Percentiles rank a stretch among this genome's conserved stretches.
phyloP scores from a whole-genome alignment of 2,888 invertebrate genomes.

The Linyphia triangularis region DNA sequence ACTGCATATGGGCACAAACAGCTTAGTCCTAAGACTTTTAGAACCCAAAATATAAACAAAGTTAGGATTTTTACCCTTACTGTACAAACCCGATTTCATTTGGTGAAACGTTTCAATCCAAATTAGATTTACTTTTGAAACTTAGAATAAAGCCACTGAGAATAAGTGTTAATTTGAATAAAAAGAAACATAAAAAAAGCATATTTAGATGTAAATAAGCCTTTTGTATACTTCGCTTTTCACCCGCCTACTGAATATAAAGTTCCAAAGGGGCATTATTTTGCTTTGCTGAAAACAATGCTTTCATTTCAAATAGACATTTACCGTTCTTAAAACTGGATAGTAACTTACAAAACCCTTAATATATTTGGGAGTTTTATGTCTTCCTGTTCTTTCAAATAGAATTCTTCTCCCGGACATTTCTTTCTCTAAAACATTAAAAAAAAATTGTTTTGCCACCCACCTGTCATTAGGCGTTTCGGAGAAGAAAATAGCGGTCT shows the following conservation, averaged over 20 bases:
- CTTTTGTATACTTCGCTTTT: too few species aligned
- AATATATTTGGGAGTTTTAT: slow-evolving; percentile 1
- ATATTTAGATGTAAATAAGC: too few species aligned
- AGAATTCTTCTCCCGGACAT: neutral
- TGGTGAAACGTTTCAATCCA: too few species aligned
- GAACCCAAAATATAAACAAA: too few species aligned
- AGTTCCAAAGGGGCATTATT: neutral
- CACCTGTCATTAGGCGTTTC: neutral
- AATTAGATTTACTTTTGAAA: too few species aligned
- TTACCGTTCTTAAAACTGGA: neutral
- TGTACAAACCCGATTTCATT: too few species aligned
- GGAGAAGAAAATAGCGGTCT: neutral
- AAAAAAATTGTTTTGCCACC: neutral
- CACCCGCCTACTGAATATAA: neutral
- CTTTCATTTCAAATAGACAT: neutral
- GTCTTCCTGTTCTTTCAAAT: slow-evolving; percentile 8
- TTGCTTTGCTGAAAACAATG: neutral
- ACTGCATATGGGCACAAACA: too few species aligned
- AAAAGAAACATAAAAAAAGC: too few species aligned
- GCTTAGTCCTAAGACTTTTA: too few species aligned
- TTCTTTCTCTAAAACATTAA: neutral
- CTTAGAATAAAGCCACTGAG: too few species aligned
- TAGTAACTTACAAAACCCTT: neutral
- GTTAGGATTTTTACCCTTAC: too few species aligned
- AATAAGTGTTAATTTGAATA: too few species aligned